These are phyloP conservation scores for Ara ararauna DNA, from an alignment of 2,797 vertebrate genomes.

Conservation along the genomic window DNA sequence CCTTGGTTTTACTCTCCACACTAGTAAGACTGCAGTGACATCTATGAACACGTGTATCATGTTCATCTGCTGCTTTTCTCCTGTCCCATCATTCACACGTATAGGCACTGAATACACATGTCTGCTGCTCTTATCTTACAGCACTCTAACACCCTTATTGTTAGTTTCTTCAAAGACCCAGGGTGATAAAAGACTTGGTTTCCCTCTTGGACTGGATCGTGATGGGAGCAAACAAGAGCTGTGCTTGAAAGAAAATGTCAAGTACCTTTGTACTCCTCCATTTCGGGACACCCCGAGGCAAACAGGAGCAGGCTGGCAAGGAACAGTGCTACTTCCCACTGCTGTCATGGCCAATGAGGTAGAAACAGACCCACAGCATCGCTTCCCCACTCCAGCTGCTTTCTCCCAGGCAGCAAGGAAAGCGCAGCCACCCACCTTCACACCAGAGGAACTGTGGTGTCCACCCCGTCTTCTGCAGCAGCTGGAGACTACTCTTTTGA, in stretches of 20 bases:
- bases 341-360: accelerated
- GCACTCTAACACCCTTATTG: neutral
- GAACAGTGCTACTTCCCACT: accelerated
- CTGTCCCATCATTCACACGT: neutral
- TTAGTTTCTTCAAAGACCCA: neutral
- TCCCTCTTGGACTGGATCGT: neutral
- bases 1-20: neutral
- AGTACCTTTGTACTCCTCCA: neutral
- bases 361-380: neutral
- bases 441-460: neutral
- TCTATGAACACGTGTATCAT: accelerated
- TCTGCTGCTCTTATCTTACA: neutral
- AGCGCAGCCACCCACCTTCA: neutral
- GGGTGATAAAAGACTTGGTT: neutral
- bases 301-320: neutral
- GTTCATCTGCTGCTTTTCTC: neutral
- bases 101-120: neutral
- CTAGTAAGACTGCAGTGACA: neutral
- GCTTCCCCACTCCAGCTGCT: accelerated
- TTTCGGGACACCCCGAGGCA: neutral
- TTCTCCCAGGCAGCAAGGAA: neutral
- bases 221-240: accelerated
- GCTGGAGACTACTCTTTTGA: neutral
- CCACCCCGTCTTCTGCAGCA: neutral
- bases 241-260: neutral